A percentile compares a stretch with the other conserved stretches of the same genome.
Conservation (phyloP, 2,888 invertebrate species). For the Micoletzkya japonica region DNA sequence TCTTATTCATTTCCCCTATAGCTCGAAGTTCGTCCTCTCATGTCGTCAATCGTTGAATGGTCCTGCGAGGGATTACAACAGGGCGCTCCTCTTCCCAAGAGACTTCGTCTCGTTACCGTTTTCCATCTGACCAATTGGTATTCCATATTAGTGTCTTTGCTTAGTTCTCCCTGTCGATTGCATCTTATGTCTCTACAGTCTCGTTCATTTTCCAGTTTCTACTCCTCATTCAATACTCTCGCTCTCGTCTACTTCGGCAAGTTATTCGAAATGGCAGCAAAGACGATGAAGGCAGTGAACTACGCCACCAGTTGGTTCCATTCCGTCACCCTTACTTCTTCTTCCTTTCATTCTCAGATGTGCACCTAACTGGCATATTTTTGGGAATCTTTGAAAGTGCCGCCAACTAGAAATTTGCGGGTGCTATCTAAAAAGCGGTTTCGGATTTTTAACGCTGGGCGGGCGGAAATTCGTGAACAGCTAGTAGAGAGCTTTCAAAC, state of each 20-base stretch:
- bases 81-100: conserved; percentile 22
- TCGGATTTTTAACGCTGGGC: too few species aligned
- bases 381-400: too few species aligned
- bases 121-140: conserved; percentile 53
- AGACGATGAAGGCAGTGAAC: conserved; percentile 46
- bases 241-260: conserved; percentile 54
- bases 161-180: not conserved
- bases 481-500: too few species aligned
- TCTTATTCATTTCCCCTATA: not conserved
- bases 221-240: conserved; percentile 50
- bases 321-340: not conserved
- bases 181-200: not conserved
- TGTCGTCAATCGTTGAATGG: conserved; percentile 47
- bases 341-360: too few species aligned
- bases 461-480: too few species aligned
- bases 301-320: conserved; percentile 29
- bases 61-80: conserved; percentile 41
- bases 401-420: too few species aligned
- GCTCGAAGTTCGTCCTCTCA: conserved; percentile 45
- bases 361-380: too few species aligned
- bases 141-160: conserved; percentile 2
- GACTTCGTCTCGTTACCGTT: conserved; percentile 44
- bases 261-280: conserved; percentile 48
- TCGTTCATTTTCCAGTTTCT: conserved; percentile 42
- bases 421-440: too few species aligned